Percentiles rank a stretch among this genome's conserved stretches.
Evolutionary conservation across 2,888 invertebrate species (phyloP).

Genomic region (Dryococelus australis): DNA sequence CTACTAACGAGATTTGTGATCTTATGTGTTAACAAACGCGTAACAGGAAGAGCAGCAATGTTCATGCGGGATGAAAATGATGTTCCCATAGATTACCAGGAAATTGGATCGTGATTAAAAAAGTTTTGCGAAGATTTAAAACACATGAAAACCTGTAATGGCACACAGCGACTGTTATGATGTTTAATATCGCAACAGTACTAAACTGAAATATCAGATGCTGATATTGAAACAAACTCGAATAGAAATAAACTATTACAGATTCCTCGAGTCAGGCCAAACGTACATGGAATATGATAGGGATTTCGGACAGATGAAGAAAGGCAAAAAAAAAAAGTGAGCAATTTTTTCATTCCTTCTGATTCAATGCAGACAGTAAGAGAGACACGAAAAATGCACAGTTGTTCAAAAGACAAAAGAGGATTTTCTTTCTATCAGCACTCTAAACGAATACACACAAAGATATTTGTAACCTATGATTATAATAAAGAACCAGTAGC

Average conservation of each 20-base stretch:
- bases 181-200: background rate
- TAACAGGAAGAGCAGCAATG: background rate
- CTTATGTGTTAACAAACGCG: background rate
- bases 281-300: background rate
- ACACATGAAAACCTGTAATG: background rate
- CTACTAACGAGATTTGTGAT: background rate
- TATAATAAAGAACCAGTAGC: background rate
- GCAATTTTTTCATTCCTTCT: background rate
- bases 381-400: background rate
- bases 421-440: background rate
- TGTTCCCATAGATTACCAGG: background rate
- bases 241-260: background rate
- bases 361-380: background rate
- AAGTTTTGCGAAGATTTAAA: background rate
- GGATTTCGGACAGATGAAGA: background rate
- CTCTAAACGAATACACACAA: background rate
- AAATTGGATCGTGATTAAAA: constrained; percentile 1
- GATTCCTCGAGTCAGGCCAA: background rate
- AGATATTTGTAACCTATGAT: background rate
- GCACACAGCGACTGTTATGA: background rate
- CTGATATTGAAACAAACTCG: background rate
- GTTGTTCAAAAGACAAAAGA: background rate
- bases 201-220: too few species aligned
- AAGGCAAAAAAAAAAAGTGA: background rate
- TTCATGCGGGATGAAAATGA: background rate